A percentile compares a stretch with the other conserved stretches of the same genome.
Conservation (phyloP, 2,888 invertebrate species). For the Steromphala cineraria region DNA sequence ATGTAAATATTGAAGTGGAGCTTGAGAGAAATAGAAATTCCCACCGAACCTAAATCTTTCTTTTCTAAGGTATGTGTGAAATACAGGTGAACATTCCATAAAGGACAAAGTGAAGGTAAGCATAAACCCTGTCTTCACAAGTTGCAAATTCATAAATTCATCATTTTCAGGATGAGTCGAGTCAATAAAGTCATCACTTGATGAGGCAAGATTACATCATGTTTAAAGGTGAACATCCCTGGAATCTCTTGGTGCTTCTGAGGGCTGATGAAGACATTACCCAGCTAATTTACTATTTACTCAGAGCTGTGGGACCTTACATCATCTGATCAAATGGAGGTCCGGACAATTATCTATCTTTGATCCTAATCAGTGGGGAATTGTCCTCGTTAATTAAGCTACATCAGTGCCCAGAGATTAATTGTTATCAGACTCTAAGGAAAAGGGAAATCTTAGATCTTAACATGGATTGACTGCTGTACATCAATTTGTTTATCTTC, state of each 20-base stretch:
- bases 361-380: neutral
- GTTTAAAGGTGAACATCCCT: neutral
- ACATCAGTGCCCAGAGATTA: neutral
- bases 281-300: neutral
- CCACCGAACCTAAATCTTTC: no score
- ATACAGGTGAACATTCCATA: no score
- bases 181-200: neutral
- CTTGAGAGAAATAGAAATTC: no score
- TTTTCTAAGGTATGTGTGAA: no score
- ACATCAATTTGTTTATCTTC: neutral
- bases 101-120: no score
- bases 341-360: neutral
- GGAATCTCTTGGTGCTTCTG: neutral
- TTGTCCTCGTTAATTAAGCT: constrained; percentile 2
- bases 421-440: neutral
- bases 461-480: neutral
- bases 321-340: neutral
- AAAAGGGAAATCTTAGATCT: neutral
- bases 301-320: neutral
- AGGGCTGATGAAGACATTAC: neutral
- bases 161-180: no score
- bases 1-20: no score
- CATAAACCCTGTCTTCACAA: no score
- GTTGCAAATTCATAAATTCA: no score
- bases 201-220: neutral